Base-by-base conservation (phyloP, 1,140 invertebrate genomes). In the Bombus polaris region DNA sequence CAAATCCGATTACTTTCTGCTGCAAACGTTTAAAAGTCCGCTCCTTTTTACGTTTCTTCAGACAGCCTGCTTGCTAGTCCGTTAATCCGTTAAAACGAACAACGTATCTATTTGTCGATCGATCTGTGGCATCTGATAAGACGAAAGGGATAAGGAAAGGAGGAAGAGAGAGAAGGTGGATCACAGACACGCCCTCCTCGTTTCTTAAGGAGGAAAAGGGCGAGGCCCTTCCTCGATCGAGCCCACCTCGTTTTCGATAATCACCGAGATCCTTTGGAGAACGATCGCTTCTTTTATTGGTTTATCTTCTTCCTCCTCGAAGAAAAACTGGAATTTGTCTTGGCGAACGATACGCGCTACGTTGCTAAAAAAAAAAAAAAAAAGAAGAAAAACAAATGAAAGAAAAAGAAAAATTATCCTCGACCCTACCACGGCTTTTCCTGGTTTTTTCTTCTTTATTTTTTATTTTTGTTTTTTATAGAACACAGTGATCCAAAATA, bases 161-260 rank as follows among this genome's bases (percentile, higher is more conserved):
- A 22, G 39, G 22, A 13, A 47, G 18, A 25, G 35, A 25, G n/a
- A 57, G 75, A 44, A 35, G 44, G 10, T 28, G 28, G 65, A 70
- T 83, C 37, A 18, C 42, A 25, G 82, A 59, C 62, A 87, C 86
- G 86, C 76, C 82, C 76, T 80, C 37, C 86, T 87, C 59, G 68
- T 87, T 87, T 80, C 53, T 85, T 42, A 82, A 53, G 76, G 75
- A 84, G 81, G 76, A 85, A 80, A 79, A 85, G 77, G 82, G 81
- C 76, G 68, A 86, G 82, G 81, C 65, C 81, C 83, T 81, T 81
- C 37, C 62, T 39, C 53, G 79, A 75, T 76, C 76, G 37, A 85
- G 53, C 72, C 37, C 44, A 77, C 59, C 83, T 86, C 75, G 77
- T 90, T 90, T 89, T 79, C 86, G 88, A 90, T 90, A 90, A 90